Conservation (phyloP, 2,797 vertebrate genomes). For the Odontamblyopus rebecca region DNA sequence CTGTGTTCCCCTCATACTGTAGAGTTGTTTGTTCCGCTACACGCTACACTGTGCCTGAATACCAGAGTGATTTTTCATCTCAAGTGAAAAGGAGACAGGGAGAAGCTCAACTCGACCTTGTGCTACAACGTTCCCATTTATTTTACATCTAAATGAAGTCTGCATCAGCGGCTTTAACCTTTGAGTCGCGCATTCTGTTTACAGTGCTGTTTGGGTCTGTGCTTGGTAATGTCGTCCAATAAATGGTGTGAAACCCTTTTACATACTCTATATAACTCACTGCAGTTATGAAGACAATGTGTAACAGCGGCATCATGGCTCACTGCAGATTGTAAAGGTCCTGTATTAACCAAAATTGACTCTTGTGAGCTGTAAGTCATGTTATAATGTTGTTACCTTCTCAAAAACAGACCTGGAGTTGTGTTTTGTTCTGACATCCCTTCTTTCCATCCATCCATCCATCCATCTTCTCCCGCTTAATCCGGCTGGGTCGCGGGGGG, state of each 20-base stretch:
- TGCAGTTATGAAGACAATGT: not conserved
- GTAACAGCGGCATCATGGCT: not conserved
- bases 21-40: conserved; percentile 22
- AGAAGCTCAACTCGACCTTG: conserved; percentile 40
- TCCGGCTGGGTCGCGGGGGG: no score
- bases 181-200: not conserved
- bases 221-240: not conserved
- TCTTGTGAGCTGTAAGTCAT: no score
- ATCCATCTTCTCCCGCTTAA: no score
- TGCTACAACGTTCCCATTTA: not conserved
- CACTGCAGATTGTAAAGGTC: not conserved
- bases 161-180: conserved; percentile 6
- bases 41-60: conserved; percentile 31
- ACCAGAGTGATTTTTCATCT: conserved; percentile 43
- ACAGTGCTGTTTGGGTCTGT: not conserved
- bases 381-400: no score
- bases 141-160: not conserved
- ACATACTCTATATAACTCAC: not conserved
- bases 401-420: no score
- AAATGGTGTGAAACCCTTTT: not conserved
- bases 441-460: no score
- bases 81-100: conserved; percentile 16
- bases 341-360: no score
- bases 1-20: not conserved
- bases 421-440: no score